Evolutionary conservation across 2,888 invertebrate genomes (phyloP).

Genomic region (Danaus chrysippus): DNA sequence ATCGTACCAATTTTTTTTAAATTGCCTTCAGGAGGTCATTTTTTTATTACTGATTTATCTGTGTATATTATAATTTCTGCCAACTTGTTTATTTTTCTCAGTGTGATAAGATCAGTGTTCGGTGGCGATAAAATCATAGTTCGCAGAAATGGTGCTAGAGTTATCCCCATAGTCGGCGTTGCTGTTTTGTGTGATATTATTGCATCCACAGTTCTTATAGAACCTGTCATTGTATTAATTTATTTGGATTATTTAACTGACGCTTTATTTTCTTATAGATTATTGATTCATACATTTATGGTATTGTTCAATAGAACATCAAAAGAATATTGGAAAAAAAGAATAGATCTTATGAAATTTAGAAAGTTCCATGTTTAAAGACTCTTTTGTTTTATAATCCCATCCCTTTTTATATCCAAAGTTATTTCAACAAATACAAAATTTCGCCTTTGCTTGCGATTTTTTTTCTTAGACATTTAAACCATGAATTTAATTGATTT

Average conservation of each 20-base stretch:
- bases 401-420: too few species aligned
- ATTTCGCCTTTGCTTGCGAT: too few species aligned
- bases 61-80: conserved; percentile 18
- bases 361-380: not conserved
- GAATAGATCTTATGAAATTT: not conserved
- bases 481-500: too few species aligned
- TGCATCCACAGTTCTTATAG: conserved; percentile 7
- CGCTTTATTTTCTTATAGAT: conserved; percentile 11
- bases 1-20: conserved; percentile 16
- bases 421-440: too few species aligned
- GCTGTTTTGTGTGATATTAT: conserved; percentile 28
- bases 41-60: not conserved
- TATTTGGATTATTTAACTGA: not conserved
- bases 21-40: not conserved
- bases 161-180: conserved; percentile 13
- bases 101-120: conserved; percentile 21
- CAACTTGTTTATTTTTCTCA: conserved; percentile 23
- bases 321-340: conserved; percentile 26
- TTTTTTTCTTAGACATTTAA: too few species aligned
- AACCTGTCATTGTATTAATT: not conserved
- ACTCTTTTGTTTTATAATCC: too few species aligned
- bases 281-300: conserved; percentile 22
- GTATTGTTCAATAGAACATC: conserved; percentile 29
- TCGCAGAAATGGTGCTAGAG: conserved; percentile 6
- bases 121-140: conserved; percentile 11